Percentiles rank a stretch among this genome's conserved stretches.
Evolutionary conservation across 2,797 vertebrate species (phyloP).

Genomic region (Epinephelus awoara): DNA sequence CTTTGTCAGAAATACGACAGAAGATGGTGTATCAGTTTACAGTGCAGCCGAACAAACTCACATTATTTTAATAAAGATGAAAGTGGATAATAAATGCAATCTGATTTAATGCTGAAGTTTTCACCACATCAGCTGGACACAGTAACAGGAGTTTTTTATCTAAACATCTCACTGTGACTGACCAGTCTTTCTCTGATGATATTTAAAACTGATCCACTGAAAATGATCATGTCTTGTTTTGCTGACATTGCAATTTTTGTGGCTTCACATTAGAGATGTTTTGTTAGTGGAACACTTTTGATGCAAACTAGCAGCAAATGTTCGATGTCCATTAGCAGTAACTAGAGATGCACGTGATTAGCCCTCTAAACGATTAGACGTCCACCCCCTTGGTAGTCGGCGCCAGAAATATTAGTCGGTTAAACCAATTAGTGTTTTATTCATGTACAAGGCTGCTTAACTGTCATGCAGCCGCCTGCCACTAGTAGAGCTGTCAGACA

Average conservation of each 20-base stretch:
- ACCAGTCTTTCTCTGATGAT: slow-evolving; percentile 8
- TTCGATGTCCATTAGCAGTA: too few relatives aligned
- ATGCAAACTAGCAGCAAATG: too few relatives aligned
- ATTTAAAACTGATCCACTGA: background rate
- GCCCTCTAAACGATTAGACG: too few relatives aligned
- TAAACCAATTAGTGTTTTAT: too few relatives aligned
- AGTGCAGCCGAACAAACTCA: slow-evolving; percentile 3
- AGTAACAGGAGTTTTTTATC: background rate
- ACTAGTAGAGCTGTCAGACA: too few relatives aligned
- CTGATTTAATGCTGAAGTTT: background rate
- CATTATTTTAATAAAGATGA: slow-evolving; percentile 5
- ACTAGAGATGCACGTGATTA: too few relatives aligned
- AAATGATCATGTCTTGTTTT: slow-evolving; percentile 2
- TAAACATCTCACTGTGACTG: background rate
- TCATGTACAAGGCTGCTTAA: too few relatives aligned
- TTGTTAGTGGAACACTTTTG: too few relatives aligned
- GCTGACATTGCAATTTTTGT: background rate
- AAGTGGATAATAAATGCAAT: background rate
- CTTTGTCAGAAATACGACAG: background rate
- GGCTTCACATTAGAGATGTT: background rate
- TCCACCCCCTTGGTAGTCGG: too few relatives aligned
- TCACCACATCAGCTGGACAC: background rate
- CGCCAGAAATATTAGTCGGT: too few relatives aligned
- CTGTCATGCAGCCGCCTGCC: too few relatives aligned
- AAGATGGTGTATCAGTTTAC: background rate